phyloP scores from a whole-genome alignment of 92 coral and sea anemone species.

The Isaurus tuberculatus region DNA sequence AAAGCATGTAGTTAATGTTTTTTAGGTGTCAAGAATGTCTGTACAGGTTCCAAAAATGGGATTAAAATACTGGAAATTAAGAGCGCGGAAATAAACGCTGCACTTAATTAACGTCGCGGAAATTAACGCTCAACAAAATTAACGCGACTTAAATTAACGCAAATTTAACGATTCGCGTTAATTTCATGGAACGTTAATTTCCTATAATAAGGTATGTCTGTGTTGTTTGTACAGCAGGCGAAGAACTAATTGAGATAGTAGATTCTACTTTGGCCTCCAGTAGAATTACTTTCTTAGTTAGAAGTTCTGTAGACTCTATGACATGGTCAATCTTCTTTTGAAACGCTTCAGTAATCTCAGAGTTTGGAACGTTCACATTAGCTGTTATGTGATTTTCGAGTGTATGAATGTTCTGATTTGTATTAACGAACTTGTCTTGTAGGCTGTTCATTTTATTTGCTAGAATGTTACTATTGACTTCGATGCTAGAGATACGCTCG shows the following conservation, averaged over 20 bases:
- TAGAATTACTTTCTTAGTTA: neutral
- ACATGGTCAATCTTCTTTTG: conserved; percentile 5
- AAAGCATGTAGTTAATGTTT: too few relatives aligned
- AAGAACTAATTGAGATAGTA: neutral
- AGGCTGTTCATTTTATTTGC: neutral
- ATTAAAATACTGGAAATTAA: too few relatives aligned
- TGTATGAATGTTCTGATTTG: neutral
- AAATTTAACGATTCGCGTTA: too few relatives aligned
- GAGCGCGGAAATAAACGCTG: too few relatives aligned
- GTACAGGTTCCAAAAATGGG: too few relatives aligned
- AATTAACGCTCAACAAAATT: too few relatives aligned
- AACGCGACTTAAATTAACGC: too few relatives aligned
- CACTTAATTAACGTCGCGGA: too few relatives aligned
- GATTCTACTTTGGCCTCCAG: conserved; percentile 5
- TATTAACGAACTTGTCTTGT: neutral
- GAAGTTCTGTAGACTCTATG: neutral
- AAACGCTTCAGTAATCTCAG: neutral
- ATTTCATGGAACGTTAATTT: too few relatives aligned
- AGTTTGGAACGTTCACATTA: neutral
- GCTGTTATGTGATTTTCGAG: neutral
- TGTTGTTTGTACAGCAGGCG: neutral
- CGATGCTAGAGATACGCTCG: neutral
- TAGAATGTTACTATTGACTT: neutral
- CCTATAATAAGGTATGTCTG: too few relatives aligned
- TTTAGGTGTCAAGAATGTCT: too few relatives aligned